phyloP scores from a whole-genome alignment of 1,140 invertebrate genomes.

The Artemia franciscana region DNA sequence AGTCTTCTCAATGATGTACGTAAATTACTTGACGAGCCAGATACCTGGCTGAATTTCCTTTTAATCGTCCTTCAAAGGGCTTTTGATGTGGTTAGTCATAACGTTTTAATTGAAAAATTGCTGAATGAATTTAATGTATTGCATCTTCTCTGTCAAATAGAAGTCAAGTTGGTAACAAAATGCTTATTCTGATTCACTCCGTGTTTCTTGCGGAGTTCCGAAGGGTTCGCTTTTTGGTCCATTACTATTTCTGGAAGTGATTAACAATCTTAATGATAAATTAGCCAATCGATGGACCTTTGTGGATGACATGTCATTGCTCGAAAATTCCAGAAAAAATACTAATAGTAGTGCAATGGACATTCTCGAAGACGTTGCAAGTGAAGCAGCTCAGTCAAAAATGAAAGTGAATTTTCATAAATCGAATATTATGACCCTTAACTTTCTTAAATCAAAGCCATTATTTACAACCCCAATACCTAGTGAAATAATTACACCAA shows the following conservation, averaged over 20 bases:
- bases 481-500: no score
- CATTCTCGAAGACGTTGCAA: background rate
- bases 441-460: no score
- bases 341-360: background rate
- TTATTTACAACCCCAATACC: no score
- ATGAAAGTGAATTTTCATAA: no score
- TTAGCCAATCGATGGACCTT: background rate
- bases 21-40: background rate
- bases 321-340: background rate
- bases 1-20: background rate
- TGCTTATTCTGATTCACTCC: background rate
- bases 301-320: background rate
- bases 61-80: background rate
- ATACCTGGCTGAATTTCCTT: background rate
- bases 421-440: no score
- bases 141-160: background rate
- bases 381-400: no score
- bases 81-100: background rate
- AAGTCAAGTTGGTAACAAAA: background rate
- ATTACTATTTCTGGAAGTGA: background rate
- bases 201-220: background rate
- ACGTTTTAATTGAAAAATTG: background rate
- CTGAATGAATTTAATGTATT: background rate
- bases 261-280: background rate
- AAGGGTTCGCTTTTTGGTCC: background rate